Conservation (phyloP, 2,888 invertebrate genomes). For the Pilophorus perplexus region DNA sequence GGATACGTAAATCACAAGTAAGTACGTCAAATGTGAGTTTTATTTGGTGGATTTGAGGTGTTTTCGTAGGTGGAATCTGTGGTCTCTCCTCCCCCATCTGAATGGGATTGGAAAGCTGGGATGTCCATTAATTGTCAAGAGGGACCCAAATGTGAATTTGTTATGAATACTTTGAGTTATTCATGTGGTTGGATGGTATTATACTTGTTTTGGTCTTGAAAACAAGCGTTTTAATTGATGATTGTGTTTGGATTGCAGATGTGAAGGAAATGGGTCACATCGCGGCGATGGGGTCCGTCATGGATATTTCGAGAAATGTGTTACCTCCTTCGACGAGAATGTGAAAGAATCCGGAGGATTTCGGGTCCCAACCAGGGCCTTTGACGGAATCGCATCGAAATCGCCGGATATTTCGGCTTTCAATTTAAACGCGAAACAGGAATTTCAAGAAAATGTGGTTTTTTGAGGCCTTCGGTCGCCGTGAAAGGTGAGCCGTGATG, state of each 20-base stretch:
- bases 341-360: constrained; percentile 33
- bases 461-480: not conserved
- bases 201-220: too few species aligned
- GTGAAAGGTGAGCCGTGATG: constrained; percentile 8
- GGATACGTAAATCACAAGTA: constrained; percentile 6
- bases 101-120: constrained; percentile 28
- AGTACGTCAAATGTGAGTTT: not conserved
- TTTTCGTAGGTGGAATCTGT: not conserved
- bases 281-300: constrained; percentile 28
- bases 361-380: constrained; percentile 40
- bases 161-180: too few species aligned
- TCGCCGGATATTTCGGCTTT: too few species aligned
- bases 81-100: constrained; percentile 15
- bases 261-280: constrained; percentile 45
- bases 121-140: constrained; percentile 12
- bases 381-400: too few species aligned
- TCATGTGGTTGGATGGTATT: too few species aligned
- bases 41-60: too few species aligned
- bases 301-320: constrained; percentile 31
- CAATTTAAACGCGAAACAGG: too few species aligned
- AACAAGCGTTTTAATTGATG: not conserved
- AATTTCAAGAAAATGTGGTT: constrained; percentile 18
- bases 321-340: constrained; percentile 38
- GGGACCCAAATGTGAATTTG: too few species aligned
- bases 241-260: constrained; percentile 42